A percentile compares a stretch with the other conserved stretches of the same genome.
phyloP scores from a whole-genome alignment of 1,140 invertebrate species.

The Mactra quadrangularis region DNA sequence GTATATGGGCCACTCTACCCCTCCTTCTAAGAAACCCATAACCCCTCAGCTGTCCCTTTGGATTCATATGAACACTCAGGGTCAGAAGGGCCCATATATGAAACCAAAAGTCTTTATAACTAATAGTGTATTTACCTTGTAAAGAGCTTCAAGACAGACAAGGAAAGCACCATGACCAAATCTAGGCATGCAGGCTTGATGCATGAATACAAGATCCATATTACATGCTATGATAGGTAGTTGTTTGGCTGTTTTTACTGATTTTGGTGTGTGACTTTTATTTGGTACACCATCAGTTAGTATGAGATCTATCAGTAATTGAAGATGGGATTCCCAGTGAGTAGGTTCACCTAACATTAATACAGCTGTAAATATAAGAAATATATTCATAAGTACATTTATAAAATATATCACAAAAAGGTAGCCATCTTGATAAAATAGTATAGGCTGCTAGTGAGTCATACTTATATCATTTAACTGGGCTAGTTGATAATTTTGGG shows the following conservation, averaged over 20 bases:
- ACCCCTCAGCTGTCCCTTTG: no score
- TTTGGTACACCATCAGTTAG: slow-evolving; percentile 87
- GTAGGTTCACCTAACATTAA: slow-evolving; percentile 83
- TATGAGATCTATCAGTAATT: slow-evolving; percentile 89
- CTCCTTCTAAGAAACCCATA: no score
- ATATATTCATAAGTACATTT: no score
- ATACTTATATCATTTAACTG: no score
- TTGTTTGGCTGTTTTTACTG: slow-evolving; percentile 86
- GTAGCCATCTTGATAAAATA: no score
- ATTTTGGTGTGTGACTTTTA: slow-evolving; percentile 80
- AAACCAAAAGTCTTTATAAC: no score
- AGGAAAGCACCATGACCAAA: slow-evolving; percentile 89
- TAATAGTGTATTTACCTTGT: slow-evolving; percentile 83
- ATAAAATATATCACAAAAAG: no score
- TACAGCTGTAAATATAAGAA: slow-evolving; percentile 79
- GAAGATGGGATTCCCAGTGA: slow-evolving; percentile 84
- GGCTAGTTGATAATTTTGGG: no score
- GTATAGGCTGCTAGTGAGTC: no score
- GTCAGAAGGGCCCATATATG: no score
- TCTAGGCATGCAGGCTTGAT: slow-evolving; percentile 83
- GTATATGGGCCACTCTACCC: no score
- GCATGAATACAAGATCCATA: slow-evolving; percentile 84
- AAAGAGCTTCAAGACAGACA: slow-evolving; percentile 87
- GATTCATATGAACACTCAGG: no score
- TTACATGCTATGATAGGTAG: slow-evolving; percentile 83